These are phyloP conservation scores for Melikaiella ostensackeni DNA, from an alignment of 2,888 invertebrate species.

Conservation along the genomic window DNA sequence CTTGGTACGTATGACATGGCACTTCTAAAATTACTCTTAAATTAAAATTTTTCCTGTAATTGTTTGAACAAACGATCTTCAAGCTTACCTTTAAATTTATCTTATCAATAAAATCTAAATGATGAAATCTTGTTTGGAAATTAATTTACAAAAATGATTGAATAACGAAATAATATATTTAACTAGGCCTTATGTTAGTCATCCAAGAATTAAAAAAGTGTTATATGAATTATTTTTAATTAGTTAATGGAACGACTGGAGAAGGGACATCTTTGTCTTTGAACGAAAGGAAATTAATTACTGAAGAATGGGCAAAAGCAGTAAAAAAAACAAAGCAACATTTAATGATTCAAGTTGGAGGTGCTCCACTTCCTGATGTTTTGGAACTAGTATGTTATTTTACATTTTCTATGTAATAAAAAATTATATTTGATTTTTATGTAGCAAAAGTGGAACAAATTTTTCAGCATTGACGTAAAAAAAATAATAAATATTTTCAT, in stretches of 20 bases:
- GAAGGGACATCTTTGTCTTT: slow-evolving; percentile 85
- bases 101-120: neutral
- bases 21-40: neutral
- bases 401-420: neutral
- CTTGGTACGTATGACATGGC: slow-evolving; percentile 79
- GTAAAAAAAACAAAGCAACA: slow-evolving; percentile 80
- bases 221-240: slow-evolving; percentile 18
- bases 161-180: neutral
- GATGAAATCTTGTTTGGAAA: neutral
- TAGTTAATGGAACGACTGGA: slow-evolving; percentile 89
- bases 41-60: neutral
- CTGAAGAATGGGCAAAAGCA: slow-evolving; percentile 82
- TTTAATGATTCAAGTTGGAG: slow-evolving; percentile 87
- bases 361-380: slow-evolving; percentile 83
- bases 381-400: slow-evolving; percentile 80
- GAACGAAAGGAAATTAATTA: slow-evolving; percentile 82
- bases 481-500: slow-evolving; percentile 12
- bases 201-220: no score
- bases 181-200: neutral
- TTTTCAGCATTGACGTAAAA: neutral
- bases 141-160: neutral
- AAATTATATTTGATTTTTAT: no score
- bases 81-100: neutral
- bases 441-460: neutral
- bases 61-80: neutral